phyloP scores from a whole-genome alignment of 1,140 invertebrate species.

The Drosophila novamexicana region DNA sequence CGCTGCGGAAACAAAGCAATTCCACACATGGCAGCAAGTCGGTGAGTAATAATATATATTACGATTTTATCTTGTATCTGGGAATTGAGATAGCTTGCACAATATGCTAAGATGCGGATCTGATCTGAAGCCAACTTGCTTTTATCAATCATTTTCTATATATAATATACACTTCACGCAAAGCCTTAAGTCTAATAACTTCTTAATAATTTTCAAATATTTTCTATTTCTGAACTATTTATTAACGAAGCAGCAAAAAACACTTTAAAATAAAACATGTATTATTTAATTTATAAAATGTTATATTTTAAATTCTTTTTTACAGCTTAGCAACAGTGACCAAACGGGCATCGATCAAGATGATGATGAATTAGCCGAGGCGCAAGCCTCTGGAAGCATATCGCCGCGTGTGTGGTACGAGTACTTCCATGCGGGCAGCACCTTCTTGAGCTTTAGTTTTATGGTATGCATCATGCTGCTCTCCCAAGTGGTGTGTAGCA shows the following conservation, averaged over 20 bases:
- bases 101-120: not conserved
- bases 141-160: too few relatives aligned
- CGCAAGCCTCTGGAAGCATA: slow-evolving; percentile 86
- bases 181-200: too few relatives aligned
- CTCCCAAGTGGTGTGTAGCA: slow-evolving; percentile 89
- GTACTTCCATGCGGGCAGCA: slow-evolving; percentile 89
- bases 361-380: slow-evolving; percentile 85
- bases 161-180: too few relatives aligned
- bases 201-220: too few relatives aligned
- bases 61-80: not conserved
- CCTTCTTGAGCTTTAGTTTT: slow-evolving; percentile 86
- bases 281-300: not conserved
- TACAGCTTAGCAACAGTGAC: slow-evolving; percentile 46
- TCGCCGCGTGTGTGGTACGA: slow-evolving; percentile 86
- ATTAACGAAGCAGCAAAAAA: too few relatives aligned
- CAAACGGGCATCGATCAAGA: slow-evolving; percentile 64
- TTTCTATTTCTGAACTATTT: too few relatives aligned
- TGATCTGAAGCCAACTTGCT: too few relatives aligned
- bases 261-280: too few relatives aligned
- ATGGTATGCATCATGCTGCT: slow-evolving; percentile 87
- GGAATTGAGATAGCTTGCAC: too few relatives aligned
- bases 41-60: slow-evolving; percentile 36
- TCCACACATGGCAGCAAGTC: slow-evolving; percentile 69
- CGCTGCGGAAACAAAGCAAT: slow-evolving; percentile 62
- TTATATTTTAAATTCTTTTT: not conserved